Conservation (phyloP, 2,888 invertebrate genomes). For the Nemurella pictetii region DNA sequence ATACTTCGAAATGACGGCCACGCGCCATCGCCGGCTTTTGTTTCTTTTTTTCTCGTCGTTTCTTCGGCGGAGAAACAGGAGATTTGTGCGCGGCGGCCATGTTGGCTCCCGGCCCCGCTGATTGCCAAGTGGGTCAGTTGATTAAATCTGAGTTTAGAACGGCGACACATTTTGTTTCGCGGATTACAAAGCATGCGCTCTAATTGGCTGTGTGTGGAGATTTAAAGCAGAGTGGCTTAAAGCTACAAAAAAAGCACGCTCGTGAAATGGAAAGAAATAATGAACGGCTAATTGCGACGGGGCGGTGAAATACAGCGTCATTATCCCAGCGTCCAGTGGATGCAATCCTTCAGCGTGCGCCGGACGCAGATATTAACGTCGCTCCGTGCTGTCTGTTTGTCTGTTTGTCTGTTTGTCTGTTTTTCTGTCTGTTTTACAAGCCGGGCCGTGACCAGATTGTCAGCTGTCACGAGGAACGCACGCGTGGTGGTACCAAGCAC, state of each 20-base stretch:
- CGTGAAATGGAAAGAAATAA: background rate
- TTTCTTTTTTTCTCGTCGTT: background rate
- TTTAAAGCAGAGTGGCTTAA: background rate
- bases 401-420: too few relatives aligned
- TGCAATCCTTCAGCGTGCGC: too few relatives aligned
- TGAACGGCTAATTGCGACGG: background rate
- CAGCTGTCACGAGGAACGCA: too few relatives aligned
- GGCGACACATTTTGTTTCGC: background rate
- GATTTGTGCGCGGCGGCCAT: background rate
- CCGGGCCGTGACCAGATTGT: too few relatives aligned
- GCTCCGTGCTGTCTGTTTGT: too few relatives aligned
- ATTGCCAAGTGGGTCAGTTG: background rate
- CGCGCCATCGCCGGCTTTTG: background rate
- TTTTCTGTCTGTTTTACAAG: too few relatives aligned
- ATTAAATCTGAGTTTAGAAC: background rate
- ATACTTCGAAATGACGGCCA: background rate
- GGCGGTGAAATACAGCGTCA: too few relatives aligned
- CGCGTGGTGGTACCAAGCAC: too few relatives aligned
- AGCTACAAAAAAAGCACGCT: background rate
- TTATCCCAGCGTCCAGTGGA: too few relatives aligned
- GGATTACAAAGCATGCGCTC: background rate
- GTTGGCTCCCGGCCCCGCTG: background rate
- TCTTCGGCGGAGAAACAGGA: background rate
- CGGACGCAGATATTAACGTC: too few relatives aligned
- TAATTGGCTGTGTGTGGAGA: background rate